A percentile compares a stretch with the other conserved stretches of the same genome.
These are phyloP conservation scores for Formica selysi DNA, from an alignment of 1,140 invertebrate species.

Conservation along the genomic window DNA sequence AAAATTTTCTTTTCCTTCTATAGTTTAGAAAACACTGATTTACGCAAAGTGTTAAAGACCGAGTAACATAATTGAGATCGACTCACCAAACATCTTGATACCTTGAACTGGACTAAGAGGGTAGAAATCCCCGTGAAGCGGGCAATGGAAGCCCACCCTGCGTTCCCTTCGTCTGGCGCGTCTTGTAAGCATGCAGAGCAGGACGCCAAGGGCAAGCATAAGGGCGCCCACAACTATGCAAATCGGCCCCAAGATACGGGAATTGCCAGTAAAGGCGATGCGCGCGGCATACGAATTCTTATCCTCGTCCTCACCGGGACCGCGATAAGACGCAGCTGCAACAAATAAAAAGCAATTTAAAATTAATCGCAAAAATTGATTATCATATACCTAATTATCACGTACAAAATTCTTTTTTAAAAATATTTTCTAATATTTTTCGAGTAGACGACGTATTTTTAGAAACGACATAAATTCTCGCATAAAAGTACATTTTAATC, in stretches of 20 bases:
- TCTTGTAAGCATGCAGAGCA: conserved; percentile 89
- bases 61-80: not conserved
- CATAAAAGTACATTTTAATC: not conserved
- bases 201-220: conserved; percentile 88
- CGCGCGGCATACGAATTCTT: conserved; percentile 90
- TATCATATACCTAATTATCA: not conserved
- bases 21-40: not conserved
- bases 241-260: conserved; percentile 90
- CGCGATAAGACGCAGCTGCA: conserved; percentile 91
- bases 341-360: conserved; percentile 59
- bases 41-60: not conserved
- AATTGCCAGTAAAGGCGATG: conserved; percentile 91
- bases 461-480: not conserved
- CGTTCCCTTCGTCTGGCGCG: conserved; percentile 89
- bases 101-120: conserved; percentile 89
- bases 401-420: not conserved
- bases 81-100: conserved; percentile 83
- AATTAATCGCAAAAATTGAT: not conserved
- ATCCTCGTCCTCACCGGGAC: conserved; percentile 90
- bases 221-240: conserved; percentile 91
- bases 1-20: not conserved
- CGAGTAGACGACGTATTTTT: not conserved
- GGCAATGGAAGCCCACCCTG: conserved; percentile 91
- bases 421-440: not conserved
- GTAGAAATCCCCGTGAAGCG: conserved; percentile 92